phyloP scores from a whole-genome alignment of 2,113 vertebrate species.

The Eonycteris spelaea region DNA sequence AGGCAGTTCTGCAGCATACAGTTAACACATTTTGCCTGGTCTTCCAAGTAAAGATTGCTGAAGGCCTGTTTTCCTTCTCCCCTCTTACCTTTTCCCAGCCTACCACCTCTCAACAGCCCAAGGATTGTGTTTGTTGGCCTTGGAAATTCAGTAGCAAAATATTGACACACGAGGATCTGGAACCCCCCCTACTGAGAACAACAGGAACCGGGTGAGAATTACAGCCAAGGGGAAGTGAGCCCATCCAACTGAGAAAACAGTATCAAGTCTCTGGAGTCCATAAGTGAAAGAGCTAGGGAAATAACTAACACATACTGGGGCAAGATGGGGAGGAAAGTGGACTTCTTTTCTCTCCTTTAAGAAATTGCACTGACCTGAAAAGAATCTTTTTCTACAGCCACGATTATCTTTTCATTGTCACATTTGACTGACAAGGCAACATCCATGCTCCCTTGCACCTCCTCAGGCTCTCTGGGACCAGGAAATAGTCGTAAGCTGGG shows the following conservation, averaged over 20 bases:
- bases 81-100: neutral
- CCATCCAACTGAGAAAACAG: conserved; percentile 65
- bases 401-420: conserved; percentile 89
- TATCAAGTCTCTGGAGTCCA: neutral
- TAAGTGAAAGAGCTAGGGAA: neutral
- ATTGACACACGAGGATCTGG: conserved; percentile 48
- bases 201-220: conserved; percentile 44
- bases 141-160: conserved; percentile 76
- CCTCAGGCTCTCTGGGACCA: conserved; percentile 83
- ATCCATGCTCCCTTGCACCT: conserved; percentile 83
- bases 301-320: neutral
- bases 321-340: neutral
- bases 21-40: neutral
- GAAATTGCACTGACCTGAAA: conserved; percentile 86
- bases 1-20: neutral
- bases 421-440: conserved; percentile 89
- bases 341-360: neutral
- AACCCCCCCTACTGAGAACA: conserved; percentile 36
- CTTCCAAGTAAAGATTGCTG: neutral
- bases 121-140: conserved; percentile 57
- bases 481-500: conserved; percentile 75
- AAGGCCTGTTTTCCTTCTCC: neutral
- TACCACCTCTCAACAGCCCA: conserved; percentile 20
- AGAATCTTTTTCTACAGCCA: conserved; percentile 91
- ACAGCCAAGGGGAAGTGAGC: conserved; percentile 52